A percentile compares a stretch with the other conserved stretches of the same genome.
Evolutionary conservation across 2,888 invertebrate genomes (phyloP).

Genomic region (Anaspis maculata): DNA sequence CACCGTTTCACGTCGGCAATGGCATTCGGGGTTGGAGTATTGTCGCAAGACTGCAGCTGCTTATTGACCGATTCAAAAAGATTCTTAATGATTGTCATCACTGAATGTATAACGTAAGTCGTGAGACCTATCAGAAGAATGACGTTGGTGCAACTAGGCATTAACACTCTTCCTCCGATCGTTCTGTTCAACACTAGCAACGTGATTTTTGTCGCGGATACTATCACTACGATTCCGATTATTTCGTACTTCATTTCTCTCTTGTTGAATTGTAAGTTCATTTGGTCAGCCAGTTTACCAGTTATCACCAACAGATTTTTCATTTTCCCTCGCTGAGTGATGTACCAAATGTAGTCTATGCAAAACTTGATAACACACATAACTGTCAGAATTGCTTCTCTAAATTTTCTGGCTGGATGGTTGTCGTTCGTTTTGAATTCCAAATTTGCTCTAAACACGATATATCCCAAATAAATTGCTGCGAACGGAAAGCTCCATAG

Average conservation of each 20-base stretch:
- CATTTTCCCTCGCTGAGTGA: slow-evolving; percentile 2
- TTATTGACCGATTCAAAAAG: slow-evolving; percentile 1
- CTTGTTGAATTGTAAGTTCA: too few species aligned
- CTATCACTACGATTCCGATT: not conserved
- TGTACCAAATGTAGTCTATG: slow-evolving; percentile 5
- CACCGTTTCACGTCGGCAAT: slow-evolving; percentile 1
- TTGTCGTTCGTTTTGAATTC: too few species aligned
- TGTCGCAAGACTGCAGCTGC: too few species aligned
- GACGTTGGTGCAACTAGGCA: not conserved
- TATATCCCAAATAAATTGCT: too few species aligned
- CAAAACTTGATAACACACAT: slow-evolving; percentile 1
- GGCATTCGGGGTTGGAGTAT: not conserved
- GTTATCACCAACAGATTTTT: slow-evolving; percentile 1
- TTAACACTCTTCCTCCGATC: not conserved
- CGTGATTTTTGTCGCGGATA: not conserved
- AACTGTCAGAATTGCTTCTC: too few species aligned
- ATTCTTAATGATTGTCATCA: slow-evolving; percentile 1
- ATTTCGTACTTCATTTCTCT: not conserved
- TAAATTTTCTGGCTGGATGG: too few species aligned
- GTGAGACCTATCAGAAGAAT: slow-evolving; percentile 2
- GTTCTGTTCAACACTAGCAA: not conserved
- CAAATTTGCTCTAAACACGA: too few species aligned
- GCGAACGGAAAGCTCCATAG: too few species aligned
- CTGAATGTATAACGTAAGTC: slow-evolving; percentile 4
- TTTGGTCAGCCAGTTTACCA: too few species aligned